These are phyloP conservation scores for Darevskia nairensis DNA, from an alignment of 2,797 vertebrate species.

Conservation along the genomic window DNA sequence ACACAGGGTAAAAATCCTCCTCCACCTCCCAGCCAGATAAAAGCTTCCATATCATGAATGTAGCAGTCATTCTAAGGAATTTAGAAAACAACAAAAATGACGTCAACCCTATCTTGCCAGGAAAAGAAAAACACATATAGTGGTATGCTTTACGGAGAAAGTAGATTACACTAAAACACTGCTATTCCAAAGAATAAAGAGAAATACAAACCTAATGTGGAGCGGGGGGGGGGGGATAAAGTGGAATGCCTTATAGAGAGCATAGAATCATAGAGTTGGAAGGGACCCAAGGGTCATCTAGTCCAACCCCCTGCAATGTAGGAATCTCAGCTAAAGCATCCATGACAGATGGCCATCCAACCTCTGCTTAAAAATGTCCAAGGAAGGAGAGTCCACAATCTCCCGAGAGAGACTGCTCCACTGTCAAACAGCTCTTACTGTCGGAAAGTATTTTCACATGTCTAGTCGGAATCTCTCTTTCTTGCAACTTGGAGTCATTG, in stretches of 20 bases:
- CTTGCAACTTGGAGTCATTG: too few species aligned
- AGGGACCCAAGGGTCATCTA: too few species aligned
- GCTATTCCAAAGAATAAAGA: conserved; percentile 13
- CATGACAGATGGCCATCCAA: too few species aligned
- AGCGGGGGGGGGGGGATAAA: not conserved
- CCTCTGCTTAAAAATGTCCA: too few species aligned
- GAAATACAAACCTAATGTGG: not conserved
- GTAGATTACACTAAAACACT: conserved; percentile 34
- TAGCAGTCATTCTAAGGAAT: conserved; percentile 69
- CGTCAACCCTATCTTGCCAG: not conserved
- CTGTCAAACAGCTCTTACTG: too few species aligned
- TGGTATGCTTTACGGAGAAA: conserved; percentile 75
- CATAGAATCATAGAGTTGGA: too few species aligned
- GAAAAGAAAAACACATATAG: conserved; percentile 37
- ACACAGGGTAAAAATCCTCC: conserved; percentile 78
- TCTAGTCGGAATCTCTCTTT: too few species aligned
- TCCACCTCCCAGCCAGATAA: conserved; percentile 75
- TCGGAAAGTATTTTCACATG: too few species aligned
- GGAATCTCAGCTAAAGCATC: too few species aligned
- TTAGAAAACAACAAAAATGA: conserved; percentile 78
- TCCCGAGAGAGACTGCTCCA: too few species aligned
- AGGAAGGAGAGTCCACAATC: too few species aligned
- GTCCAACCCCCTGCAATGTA: too few species aligned
- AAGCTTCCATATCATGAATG: conserved; percentile 77
- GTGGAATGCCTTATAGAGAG: not conserved